Conservation (phyloP, 2,797 vertebrate genomes). For the Falco berigora region DNA sequence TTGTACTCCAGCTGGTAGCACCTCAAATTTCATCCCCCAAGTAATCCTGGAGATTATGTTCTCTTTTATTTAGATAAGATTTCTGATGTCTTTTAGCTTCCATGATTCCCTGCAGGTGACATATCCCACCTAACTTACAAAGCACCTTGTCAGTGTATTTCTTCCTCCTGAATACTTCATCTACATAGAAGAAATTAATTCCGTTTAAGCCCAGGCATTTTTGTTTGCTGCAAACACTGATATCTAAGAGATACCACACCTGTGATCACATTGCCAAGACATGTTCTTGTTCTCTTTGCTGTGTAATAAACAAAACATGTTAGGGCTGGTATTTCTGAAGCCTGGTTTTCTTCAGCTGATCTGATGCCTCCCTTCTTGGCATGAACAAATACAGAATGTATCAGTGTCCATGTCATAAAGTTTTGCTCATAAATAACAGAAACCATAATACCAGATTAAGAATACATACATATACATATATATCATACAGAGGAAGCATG, state of each 20-base stretch:
- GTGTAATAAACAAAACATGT: constrained; percentile 31
- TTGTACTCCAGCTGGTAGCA: neutral
- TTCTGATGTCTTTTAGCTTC: neutral
- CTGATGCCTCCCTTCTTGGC: neutral
- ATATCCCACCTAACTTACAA: neutral
- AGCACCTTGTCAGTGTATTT: neutral
- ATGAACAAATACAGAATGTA: neutral
- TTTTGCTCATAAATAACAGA: neutral
- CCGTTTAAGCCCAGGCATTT: neutral
- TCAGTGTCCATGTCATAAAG: neutral
- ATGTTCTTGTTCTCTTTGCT: constrained; percentile 17
- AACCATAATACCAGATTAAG: neutral
- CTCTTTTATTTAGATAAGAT: neutral
- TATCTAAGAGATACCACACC: constrained; percentile 16
- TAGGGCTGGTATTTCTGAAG: constrained; percentile 12
- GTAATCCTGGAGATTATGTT: neutral
- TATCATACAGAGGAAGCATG: neutral
- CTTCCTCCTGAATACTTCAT: neutral
- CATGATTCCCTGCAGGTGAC: neutral
- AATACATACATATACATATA: neutral
- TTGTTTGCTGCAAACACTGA: neutral
- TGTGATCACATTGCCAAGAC: constrained; percentile 18
- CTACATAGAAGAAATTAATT: constrained; percentile 1
- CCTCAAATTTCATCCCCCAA: neutral
- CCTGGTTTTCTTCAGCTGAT: neutral